phyloP scores from a whole-genome alignment of 1,140 invertebrate species.

The Cydia amplana region DNA sequence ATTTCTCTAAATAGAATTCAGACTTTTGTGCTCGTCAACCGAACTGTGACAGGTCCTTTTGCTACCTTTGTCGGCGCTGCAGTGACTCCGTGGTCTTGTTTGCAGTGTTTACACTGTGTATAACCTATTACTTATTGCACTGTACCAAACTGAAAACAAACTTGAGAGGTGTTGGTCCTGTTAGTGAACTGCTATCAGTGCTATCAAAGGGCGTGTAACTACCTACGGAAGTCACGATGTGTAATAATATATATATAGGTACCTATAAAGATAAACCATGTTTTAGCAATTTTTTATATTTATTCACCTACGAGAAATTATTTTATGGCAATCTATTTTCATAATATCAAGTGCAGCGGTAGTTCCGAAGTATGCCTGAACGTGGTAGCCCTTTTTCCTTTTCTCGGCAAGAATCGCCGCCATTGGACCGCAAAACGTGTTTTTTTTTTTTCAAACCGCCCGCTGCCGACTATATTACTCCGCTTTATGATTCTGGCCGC shows the following conservation, averaged over 20 bases:
- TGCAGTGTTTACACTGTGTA: background rate
- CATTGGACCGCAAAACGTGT: conserved; percentile 51
- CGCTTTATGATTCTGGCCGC: conserved; percentile 59
- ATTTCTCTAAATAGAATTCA: conserved; percentile 27
- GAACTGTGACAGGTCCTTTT: conserved; percentile 23
- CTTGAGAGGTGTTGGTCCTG: background rate
- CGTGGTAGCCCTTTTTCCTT: conserved; percentile 49
- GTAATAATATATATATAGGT: too few species aligned
- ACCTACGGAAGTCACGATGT: background rate
- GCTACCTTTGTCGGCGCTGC: background rate
- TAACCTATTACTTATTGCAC: background rate
- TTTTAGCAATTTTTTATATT: too few species aligned
- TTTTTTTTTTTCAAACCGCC: conserved; percentile 57
- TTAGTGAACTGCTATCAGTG: background rate
- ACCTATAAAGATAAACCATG: too few species aligned
- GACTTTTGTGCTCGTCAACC: conserved; percentile 12
- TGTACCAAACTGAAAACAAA: background rate
- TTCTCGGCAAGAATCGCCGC: conserved; percentile 39
- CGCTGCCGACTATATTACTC: conserved; percentile 51
- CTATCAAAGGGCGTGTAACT: background rate
- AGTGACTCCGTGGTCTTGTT: background rate
- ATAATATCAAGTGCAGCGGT: conserved; percentile 9
- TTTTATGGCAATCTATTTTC: background rate
- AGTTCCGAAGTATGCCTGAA: conserved; percentile 26
- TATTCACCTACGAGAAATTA: too few species aligned